Evolutionary conservation across 2,797 vertebrate species (phyloP), one percentile per base, ranked within the genome.

Genomic region (Gobio occitaniae): DNA sequence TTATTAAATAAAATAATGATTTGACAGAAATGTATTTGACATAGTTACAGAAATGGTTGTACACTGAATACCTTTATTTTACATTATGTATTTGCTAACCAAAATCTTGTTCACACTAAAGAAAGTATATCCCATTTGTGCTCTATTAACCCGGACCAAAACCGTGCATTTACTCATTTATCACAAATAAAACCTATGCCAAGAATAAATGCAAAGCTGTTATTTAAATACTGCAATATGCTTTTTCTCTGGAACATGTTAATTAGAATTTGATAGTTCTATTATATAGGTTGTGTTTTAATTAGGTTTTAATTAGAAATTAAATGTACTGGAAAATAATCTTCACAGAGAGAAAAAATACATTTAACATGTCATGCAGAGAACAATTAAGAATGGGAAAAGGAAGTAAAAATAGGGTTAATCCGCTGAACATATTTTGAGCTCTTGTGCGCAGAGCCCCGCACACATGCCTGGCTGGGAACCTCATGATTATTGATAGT

Each of bases 401-500:
- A 80, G 38, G 54, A 59, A 47, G 44, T 56, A 68, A 21, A 54
- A 77, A 54, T 32, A 32, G 61, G 41, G 16, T 82, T 74, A 69
- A 77, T 75, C 11, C 12, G 13, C 12, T 75, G 13, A 25, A 47
- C 59, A 77, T 77, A 84, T 83, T 68, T 36, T 65, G 4, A 65
- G 38, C 21, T 16, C 36, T 44, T 82, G 50, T 71, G 38, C 36
- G 21, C 32, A 25, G 15, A 70, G 13, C 41, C 69, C 63, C 72
- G 3, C 41, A 50, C 16, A 36, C 80, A 63, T 41, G 80, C 36
- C 68, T 84, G 47, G 69, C 86, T 86, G 83, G 89, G 75, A 84
- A 87, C 85, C 71, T 83, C 54, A 87, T 87, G 87, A 87, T 91
- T 90, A 90, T 82, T 78, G 85, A 92, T 89, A 91, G 90, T 91